Conservation (phyloP, 2,113 vertebrate genomes). For the Chionomys nivalis region DNA sequence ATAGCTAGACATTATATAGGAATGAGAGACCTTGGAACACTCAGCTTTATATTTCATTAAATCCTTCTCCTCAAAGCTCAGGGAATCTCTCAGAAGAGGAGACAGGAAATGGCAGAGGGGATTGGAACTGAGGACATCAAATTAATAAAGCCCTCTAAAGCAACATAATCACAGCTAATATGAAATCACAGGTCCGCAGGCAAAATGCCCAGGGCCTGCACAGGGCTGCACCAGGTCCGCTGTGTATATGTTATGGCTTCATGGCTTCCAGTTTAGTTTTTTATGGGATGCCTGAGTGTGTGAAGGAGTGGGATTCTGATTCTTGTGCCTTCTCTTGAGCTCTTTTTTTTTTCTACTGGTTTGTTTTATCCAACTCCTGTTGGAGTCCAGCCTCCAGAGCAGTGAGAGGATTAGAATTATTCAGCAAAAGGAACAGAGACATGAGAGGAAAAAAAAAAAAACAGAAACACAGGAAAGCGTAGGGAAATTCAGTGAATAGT, state of each 20-base stretch:
- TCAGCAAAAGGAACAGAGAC: no score
- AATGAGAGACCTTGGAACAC: not conserved
- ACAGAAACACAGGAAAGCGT: no score
- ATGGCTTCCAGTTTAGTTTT: no score
- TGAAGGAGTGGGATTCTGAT: not conserved
- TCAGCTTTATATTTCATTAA: not conserved
- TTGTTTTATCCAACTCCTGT: not conserved
- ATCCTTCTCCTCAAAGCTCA: not conserved
- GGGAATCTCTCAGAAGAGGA: not conserved
- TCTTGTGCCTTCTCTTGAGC: not conserved
- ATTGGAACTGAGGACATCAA: no score
- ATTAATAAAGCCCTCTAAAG: not conserved
- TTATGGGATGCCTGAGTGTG: no score
- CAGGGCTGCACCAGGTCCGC: no score
- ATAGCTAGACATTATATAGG: not conserved
- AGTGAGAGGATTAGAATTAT: no score
- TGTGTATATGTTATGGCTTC: no score
- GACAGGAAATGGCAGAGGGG: not conserved
- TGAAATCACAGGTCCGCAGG: not conserved
- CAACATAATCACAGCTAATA: not conserved
- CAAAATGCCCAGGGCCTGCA: not conserved
- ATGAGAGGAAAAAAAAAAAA: no score
- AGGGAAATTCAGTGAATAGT: no score
- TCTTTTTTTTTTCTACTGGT: not conserved
- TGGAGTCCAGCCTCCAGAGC: no score